These are phyloP conservation scores for Gouania willdenowi DNA, from an alignment of 2,797 vertebrate species.

Conservation along the genomic window DNA sequence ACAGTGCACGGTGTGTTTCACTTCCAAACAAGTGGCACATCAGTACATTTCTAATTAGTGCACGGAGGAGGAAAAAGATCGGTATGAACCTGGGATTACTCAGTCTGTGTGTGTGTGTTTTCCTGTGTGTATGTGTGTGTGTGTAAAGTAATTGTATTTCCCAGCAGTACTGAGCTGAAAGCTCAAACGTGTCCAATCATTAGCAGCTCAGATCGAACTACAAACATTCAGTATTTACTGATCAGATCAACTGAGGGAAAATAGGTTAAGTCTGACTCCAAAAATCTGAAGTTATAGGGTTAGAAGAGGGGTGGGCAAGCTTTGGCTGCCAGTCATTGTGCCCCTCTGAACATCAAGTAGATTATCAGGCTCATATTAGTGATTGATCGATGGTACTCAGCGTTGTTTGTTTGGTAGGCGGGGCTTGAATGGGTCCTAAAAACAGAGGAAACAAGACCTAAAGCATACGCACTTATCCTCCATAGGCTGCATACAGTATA, in stretches of 20 bases:
- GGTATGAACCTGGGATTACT: slow-evolving; percentile 65
- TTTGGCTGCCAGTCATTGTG: too few relatives aligned
- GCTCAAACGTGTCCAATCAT: slow-evolving; percentile 70
- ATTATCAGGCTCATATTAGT: too few relatives aligned
- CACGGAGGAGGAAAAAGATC: slow-evolving; percentile 56
- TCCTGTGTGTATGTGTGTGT: slow-evolving; percentile 19
- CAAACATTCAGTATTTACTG: slow-evolving; percentile 77
- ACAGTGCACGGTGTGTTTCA: slow-evolving; percentile 57
- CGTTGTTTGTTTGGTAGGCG: too few relatives aligned
- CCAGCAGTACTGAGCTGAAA: slow-evolving; percentile 48
- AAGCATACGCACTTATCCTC: too few relatives aligned
- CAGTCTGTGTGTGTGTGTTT: slow-evolving; percentile 3
- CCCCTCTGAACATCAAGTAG: too few relatives aligned
- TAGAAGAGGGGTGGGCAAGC: slow-evolving; percentile 25
- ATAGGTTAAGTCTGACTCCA: slow-evolving; percentile 2
- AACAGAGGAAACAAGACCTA: too few relatives aligned
- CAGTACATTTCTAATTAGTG: slow-evolving; percentile 66
- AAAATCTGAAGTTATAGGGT: too few relatives aligned
- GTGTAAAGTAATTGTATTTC: slow-evolving; percentile 74
- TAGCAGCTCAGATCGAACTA: slow-evolving; percentile 69
- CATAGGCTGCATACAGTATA: too few relatives aligned
- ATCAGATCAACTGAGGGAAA: slow-evolving; percentile 49
- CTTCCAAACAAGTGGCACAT: slow-evolving; percentile 67
- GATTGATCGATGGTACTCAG: too few relatives aligned
- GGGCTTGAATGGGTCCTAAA: too few relatives aligned